phyloP scores from a whole-genome alignment of 2,797 vertebrate species.

The Myotis pilosus region DNA sequence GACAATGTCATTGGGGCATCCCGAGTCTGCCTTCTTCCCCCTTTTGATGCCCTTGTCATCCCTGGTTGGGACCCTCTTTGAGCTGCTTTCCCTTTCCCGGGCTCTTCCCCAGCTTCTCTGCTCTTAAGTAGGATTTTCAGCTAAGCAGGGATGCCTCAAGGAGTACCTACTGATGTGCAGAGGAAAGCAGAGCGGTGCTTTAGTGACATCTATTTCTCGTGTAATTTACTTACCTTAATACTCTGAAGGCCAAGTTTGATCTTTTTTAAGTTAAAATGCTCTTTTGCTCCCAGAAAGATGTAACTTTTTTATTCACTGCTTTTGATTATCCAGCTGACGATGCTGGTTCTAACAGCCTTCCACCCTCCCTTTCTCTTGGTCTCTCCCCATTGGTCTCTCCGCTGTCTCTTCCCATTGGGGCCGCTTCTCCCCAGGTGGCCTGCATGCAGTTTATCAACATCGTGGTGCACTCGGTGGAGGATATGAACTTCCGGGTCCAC shows the following conservation, averaged over 20 bases:
- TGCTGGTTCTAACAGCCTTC: not conserved
- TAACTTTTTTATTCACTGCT: not conserved
- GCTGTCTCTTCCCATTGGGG: not conserved
- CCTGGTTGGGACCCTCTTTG: not conserved
- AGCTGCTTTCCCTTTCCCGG: not conserved
- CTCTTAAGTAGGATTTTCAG: not conserved
- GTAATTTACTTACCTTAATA: not conserved
- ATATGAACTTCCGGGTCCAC: constrained; percentile 98
- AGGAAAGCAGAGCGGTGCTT: not conserved
- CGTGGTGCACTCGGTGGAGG: constrained; percentile 96
- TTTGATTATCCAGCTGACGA: not conserved
- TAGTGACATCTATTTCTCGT: not conserved
- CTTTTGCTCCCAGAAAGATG: not conserved
- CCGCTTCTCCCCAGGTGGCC: constrained; percentile 87
- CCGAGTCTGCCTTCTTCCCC: not conserved
- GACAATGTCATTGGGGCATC: not conserved
- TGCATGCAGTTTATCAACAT: constrained; percentile 99
- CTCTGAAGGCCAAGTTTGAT: not conserved
- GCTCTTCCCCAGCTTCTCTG: not conserved
- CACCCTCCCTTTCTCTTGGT: not conserved
- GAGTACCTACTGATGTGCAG: not conserved
- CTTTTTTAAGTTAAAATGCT: constrained; percentile 17
- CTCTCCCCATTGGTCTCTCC: not conserved
- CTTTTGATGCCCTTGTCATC: not conserved
- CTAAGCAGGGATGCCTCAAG: not conserved